Base-by-base conservation (phyloP, 1,140 invertebrate genomes). In the Oryzaephilus surinamensis region DNA sequence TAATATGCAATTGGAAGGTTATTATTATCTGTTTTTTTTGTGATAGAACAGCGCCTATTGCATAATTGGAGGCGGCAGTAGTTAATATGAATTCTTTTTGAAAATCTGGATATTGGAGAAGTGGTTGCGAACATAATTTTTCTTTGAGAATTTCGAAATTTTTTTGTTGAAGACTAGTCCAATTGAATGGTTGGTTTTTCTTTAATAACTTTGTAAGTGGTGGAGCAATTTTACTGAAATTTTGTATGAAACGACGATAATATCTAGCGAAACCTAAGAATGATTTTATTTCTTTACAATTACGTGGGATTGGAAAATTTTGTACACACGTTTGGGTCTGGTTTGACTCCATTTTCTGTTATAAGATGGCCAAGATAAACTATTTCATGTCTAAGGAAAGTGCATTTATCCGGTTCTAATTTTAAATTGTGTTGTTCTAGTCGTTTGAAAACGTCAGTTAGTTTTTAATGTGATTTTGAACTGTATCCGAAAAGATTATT, bases 1-100 rank as follows among this genome's bases (percentile, higher is more conserved):
- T 62, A 62, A 43, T 57, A 71, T 10, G 61, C 57, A 3, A 71
- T 51, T 2, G 59, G 60, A 16, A 46, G 51, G 51, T 60, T 57
- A 12, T 38, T 15, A 12, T 46, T 45, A 10, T n/a, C n/a, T 28
- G 8, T n/a, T 48, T 55, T 30, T 8, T 0, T 17, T 43, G 34
- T 15, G 17, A 30, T 11, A 38, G 18, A 4, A 43, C 26, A 12
- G 13, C 23, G 13, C 6, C 16, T 4, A 38, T 30, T 13, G 21
- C 34, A 14, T 10, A 13, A 15, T 20, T 7, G 8, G 13, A 15
- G 1, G 60, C 63, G 16, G 63, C 63, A 0, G 57, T 61, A 0
- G 52, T 61, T 5, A 65, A 18, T 1, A 43, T 40, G 37, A 65
- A 66, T 12, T 41, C n/a, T 31, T 32, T 17, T 4, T n/a, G 21